Evolutionary conservation across 2,888 invertebrate species (phyloP), one percentile per base, ranked within the genome.

Genomic region (Dasypogon diadema): DNA sequence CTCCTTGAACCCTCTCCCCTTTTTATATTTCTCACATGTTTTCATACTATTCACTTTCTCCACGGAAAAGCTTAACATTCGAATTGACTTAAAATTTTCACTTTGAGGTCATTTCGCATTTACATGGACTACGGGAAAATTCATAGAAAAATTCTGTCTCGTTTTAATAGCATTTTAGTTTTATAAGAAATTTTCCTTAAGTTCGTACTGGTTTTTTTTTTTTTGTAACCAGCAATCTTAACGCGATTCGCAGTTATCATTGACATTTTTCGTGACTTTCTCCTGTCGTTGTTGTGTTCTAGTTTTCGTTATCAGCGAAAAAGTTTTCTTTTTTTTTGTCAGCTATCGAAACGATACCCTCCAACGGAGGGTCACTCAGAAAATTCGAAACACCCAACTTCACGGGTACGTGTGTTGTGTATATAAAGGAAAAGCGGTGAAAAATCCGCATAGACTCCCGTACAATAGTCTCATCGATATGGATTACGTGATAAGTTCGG

Each of bases 81-180:
- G 51, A 34, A 30, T 55, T 60, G 37, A 42, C 55, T 48, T 56
- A 70, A 75, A 68, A 72, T 77, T 77, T 77, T 75, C 77, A 77
- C 63, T 75, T 77, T 76, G 74, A 76, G 76, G 76, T 76, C 78
- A 75, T 76, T 76, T 26, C 76, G 48, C 42, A 72, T 30, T 42
- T n/a, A 26, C 56, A 56, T 70, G 54, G 70, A 14, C 30, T 22
- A 34, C 46, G 48, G 65, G 22, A 68, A 48, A 68, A 68, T 68
- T 48, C 65, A 46, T 68, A 68, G 65, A 21, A 48, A 48, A 68
- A 48, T 24, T 68, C 48, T 16, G 22, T 51, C 70, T 70, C 34
- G 18, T 14, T 12, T 42, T 42, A 10, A 10, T 42, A 12, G 8
- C 42, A 12, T 42, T 42, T 42, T 42, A 42, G 34, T 30, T 30